Evolutionary conservation across 2,888 invertebrate genomes (phyloP), one percentile per base, ranked within the genome.

Genomic region (Volucella inflata): DNA sequence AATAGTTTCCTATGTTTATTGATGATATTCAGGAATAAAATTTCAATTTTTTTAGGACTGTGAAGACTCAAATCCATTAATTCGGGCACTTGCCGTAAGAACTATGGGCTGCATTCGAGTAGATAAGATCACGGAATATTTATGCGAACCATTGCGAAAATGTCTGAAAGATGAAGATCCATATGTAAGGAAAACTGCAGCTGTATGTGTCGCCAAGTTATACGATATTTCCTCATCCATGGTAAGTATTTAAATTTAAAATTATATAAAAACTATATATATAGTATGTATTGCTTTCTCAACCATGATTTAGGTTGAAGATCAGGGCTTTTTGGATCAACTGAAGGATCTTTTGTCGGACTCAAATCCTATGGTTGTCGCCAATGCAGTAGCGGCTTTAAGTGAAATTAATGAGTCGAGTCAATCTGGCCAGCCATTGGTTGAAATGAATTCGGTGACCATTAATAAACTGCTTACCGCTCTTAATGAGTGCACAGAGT

Each of bases 81-180:
- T 99, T 91, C 95, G 99, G 88, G 99, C 99, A 1, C 93, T 99
- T 90, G 99, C 99, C 44, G 99, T 99, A 40, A 94, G 99, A 79
- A 99, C 99, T 16, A 99, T 99, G 99, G 99, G 99, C 70, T 99
- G 99, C 92, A 99, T 99, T 91, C 95, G 99, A 12, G 99, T 99
- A 72, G 99, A 99, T 93, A 99, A 99, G 94, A 99, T 99, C 90
- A 99, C 99, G 0, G 99, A 99, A 93, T 99, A 99, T 93, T 94
- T 99, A 51, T 99, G 99, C 92, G 99, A 99, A 91, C 99, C 99
- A 0, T 93, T 99, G 88, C 94, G 99, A 77, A 99, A 98, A 91
- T 98, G 98, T 90, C 93, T 98, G 87, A 97, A 97, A 92, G 98
- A 98, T 92, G 98, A 98, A 91, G 98, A 98, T 93, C 98, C 98